Base-by-base conservation (phyloP, 2,113 vertebrate genomes). In the Acrocephalus kingi region DNA sequence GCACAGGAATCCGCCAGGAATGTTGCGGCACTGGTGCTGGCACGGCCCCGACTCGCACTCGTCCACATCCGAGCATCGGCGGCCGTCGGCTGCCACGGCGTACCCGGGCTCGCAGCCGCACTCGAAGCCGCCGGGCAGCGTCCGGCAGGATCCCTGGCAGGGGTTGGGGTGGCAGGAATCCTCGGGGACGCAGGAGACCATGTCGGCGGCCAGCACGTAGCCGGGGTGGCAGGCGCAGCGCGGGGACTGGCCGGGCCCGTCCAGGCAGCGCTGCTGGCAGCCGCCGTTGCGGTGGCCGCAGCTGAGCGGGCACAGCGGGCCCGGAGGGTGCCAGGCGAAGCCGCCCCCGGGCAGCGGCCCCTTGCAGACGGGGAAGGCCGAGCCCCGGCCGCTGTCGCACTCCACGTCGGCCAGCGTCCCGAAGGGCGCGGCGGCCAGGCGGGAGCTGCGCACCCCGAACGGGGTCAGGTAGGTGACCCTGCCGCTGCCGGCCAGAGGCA, bases 231-330 rank as follows among this genome's bases (percentile, higher is more conserved):
- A 98, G 74, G 94, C 87, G 3, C 98, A 98, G 64, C 89, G 95
- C 30, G 97, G 74, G 58, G 54, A 35, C 95, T 39, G 82, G 45
- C 94, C 93, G 0, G 91, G 83, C 0, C 6, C 84, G 11, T 97
- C 97, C 7, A 97, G 71, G 87, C 98, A 98, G 22, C 20, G 81
- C 33, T 98, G 98, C 56, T 98, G 93, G 75, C 98, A 98, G 58
- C 98, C 98, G 3, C 98, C 98, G 0, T 98, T 98, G 83, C 41
- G 91, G 63, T 93, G 95, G 46, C 41, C 31, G 43, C 98, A 98
- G 51, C 84, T 30, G 0, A 76, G 58, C 11, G 96, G 79, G 23
- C 98, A 98, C 35, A 98, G 81, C 1, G 98, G 98, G 0, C 97
- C 98, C 0, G 96, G 78, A 41, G 45, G 92, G 33, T 78, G 62